phyloP scores from a whole-genome alignment of 2,113 vertebrate species.

The Raja brachyura region DNA sequence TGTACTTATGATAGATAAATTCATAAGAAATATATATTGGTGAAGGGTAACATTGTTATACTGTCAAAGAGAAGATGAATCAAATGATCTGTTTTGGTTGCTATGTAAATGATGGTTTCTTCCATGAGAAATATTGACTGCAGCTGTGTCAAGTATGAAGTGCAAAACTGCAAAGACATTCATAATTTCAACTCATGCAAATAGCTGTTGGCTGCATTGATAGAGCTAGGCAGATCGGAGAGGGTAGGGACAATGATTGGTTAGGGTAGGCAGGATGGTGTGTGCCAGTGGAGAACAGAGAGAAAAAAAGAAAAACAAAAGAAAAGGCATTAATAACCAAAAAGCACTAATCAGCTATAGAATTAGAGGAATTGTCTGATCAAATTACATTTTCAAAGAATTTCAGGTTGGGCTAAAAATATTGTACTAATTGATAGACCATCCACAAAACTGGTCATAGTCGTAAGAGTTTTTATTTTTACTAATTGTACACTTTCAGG shows the following conservation, averaged over 20 bases:
- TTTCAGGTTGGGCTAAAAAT: neutral
- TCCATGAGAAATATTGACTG: neutral
- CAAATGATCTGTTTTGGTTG: too few species aligned
- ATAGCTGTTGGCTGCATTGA: neutral
- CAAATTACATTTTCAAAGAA: neutral
- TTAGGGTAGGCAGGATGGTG: neutral
- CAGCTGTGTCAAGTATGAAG: neutral
- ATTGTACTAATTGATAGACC: neutral
- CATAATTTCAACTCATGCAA: neutral
- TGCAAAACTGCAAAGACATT: neutral
- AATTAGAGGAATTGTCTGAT: neutral
- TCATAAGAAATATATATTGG: too few species aligned
- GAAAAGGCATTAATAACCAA: neutral
- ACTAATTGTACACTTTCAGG: too few species aligned
- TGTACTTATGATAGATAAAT: neutral
- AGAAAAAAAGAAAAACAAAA: too few species aligned
- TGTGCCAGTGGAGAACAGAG: too few species aligned
- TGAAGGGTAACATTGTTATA: too few species aligned
- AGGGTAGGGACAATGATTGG: neutral
- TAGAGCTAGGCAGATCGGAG: neutral
- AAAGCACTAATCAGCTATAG: neutral
- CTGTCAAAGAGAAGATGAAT: too few species aligned
- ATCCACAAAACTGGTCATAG: neutral
- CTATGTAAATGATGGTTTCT: neutral
- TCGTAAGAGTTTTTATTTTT: too few species aligned